phyloP scores from a whole-genome alignment of 2,888 invertebrate species.

The Pachymerium ferrugineum region DNA sequence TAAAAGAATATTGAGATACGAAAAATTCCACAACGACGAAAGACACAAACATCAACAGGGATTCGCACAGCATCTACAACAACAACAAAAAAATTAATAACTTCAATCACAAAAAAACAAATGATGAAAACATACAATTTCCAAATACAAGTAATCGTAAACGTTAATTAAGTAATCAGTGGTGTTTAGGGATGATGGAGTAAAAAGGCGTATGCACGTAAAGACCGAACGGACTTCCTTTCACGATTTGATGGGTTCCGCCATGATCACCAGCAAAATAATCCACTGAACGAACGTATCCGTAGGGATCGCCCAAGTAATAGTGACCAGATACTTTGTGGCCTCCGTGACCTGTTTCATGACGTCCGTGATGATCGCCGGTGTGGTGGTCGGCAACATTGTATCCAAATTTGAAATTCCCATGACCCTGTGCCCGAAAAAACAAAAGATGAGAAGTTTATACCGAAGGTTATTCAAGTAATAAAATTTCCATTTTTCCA shows the following conservation, averaged over 20 bases:
- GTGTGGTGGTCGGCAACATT: constrained; percentile 24
- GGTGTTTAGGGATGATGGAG: constrained; percentile 8
- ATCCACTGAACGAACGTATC: constrained; percentile 25
- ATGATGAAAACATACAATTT: neutral
- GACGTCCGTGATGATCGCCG: constrained; percentile 15
- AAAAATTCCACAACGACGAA: neutral
- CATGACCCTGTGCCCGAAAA: neutral
- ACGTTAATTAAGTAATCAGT: neutral
- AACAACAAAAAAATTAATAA: neutral
- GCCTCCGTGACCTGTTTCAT: constrained; percentile 7
- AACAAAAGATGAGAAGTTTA: neutral
- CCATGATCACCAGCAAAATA: constrained; percentile 23
- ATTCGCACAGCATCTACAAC: neutral
- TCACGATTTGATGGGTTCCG: constrained; percentile 28
- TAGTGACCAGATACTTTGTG: constrained; percentile 22
- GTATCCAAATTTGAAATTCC: constrained; percentile 27
- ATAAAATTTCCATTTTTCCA: neutral
- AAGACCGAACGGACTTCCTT: constrained; percentile 26
- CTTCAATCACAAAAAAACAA: neutral
- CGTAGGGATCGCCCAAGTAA: constrained; percentile 26
- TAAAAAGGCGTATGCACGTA: constrained; percentile 31
- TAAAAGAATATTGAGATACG: neutral
- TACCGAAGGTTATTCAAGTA: neutral
- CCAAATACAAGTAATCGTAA: neutral
- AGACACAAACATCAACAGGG: neutral